Conservation (phyloP, 2,797 vertebrate genomes). For the Gambusia yucatana region DNA sequence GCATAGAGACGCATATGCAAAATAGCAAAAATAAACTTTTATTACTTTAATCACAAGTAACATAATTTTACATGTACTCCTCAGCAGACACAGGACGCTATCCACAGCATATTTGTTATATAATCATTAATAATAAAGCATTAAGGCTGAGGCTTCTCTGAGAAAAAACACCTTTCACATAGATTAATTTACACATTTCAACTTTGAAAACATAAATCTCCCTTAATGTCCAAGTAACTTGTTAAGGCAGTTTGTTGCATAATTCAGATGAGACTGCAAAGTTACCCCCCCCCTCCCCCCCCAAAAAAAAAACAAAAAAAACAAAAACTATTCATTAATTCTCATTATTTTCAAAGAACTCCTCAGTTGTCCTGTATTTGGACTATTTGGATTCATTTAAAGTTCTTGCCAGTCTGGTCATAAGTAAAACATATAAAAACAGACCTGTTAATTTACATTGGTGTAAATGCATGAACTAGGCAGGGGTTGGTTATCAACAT, state of each 20-base stretch:
- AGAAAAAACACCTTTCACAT: neutral
- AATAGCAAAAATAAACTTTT: constrained; percentile 43
- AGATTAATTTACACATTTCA: constrained; percentile 4
- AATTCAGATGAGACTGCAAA: neutral
- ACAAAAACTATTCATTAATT: neutral
- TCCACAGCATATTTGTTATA: neutral
- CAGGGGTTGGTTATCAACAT: neutral
- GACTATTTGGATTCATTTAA: constrained; percentile 7
- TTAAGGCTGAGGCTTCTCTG: neutral
- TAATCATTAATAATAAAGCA: constrained; percentile 3
- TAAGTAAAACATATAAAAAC: constrained; percentile 13
- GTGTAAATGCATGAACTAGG: constrained; percentile 10
- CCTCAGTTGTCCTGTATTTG: neutral
- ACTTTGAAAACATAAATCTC: constrained; percentile 9
- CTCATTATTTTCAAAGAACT: neutral
- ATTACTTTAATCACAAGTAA: constrained; percentile 35
- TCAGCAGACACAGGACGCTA: neutral
- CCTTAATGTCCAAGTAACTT: neutral
- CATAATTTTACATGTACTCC: constrained; percentile 30
- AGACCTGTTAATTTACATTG: neutral
- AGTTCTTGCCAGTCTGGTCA: constrained; percentile 10
- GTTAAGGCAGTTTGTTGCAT: neutral
- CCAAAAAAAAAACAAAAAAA: neutral
- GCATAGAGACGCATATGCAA: constrained; percentile 8
- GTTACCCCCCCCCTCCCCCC: too few relatives aligned